phyloP scores from a whole-genome alignment of 1,140 invertebrate species.

The Drosophila pseudoananassae region DNA sequence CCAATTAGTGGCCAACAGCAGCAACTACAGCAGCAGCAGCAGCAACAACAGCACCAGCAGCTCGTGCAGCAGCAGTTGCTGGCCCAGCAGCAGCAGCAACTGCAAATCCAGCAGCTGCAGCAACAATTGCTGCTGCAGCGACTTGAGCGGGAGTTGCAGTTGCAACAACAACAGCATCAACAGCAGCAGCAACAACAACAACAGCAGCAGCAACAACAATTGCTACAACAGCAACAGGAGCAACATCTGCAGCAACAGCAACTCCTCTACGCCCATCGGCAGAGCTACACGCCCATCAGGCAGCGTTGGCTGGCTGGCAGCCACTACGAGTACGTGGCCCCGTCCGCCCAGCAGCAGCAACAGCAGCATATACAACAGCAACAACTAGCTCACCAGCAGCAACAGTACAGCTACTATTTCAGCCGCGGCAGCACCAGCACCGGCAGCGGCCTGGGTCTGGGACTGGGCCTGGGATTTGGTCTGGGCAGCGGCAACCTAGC shows the following conservation, averaged over 20 bases:
- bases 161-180: constrained; percentile 38
- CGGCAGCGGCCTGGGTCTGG: constrained; percentile 57
- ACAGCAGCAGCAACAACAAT: constrained; percentile 17
- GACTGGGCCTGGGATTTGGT: constrained; percentile 71
- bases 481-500: constrained; percentile 71
- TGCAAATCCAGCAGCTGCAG: constrained; percentile 72
- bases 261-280: constrained; percentile 55
- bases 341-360: constrained; percentile 34
- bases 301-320: constrained; percentile 61
- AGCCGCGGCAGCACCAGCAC: constrained; percentile 53
- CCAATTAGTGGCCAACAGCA: constrained; percentile 84
- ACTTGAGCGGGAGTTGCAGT: constrained; percentile 73
- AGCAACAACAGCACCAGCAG: constrained; percentile 66
- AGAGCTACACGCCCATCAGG: constrained; percentile 49
- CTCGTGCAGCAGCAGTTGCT: constrained; percentile 75
- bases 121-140: constrained; percentile 80
- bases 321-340: constrained; percentile 43
- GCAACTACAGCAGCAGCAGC: constrained; percentile 66
- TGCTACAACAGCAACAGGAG: constrained; percentile 33
- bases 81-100: constrained; percentile 74
- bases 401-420: constrained; percentile 54
- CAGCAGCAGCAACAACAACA: constrained; percentile 42
- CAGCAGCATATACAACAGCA: constrained; percentile 47
- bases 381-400: constrained; percentile 35
- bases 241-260: constrained; percentile 41